Base-by-base conservation (phyloP, 2,113 vertebrate species). In the Felis chaus region DNA sequence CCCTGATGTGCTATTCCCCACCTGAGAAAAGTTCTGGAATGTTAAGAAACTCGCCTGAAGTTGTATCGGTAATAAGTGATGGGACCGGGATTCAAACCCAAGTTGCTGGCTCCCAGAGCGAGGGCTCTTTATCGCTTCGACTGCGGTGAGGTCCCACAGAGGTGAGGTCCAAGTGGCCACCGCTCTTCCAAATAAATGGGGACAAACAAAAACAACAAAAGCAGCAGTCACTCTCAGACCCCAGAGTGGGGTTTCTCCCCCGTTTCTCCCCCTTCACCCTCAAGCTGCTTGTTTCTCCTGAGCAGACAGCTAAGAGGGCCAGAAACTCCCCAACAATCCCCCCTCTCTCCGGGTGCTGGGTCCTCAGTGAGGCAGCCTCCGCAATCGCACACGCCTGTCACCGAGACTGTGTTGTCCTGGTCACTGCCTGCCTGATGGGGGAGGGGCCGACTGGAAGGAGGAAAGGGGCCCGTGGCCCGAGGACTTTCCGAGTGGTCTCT, bases 121-220 rank as follows among this genome's bases (percentile, higher is more conserved):
- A 0, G 18, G 50, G 41, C 45, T 76, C 27, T 41, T 39, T 50
- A 69, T 66, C 10, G 5, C 19, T 18, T 9, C 12, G 50, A 2
- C 76, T 41, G 6, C 15, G 19, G n/a, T 0, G 4, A 36, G 16
- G 73, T 29, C 5, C 15, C 19, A 2, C 1, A 0, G 50, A 85
- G 8, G 33, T n/a, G 4, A 66, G 66, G 31, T 18, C 33, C n/a
- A 57, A 82, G 27, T 63, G 63, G 88, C 33, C 57, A 41, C 9
- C 3, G 18, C 5, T 33, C 27, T 74, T 53, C n/a, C 53, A 48
- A 66, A 45, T 41, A 18, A 55, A 53, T 6, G 33, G n/a, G 18
- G 14, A 23, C 10, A 16, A 50, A 11, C 48, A 41, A 18, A 0
- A 80, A 4, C 4, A 89, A 74, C 71, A 41, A 45, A 36, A 29